phyloP scores from a whole-genome alignment of 1,140 invertebrate species.

The Scaptodrosophila lebanonensis region DNA sequence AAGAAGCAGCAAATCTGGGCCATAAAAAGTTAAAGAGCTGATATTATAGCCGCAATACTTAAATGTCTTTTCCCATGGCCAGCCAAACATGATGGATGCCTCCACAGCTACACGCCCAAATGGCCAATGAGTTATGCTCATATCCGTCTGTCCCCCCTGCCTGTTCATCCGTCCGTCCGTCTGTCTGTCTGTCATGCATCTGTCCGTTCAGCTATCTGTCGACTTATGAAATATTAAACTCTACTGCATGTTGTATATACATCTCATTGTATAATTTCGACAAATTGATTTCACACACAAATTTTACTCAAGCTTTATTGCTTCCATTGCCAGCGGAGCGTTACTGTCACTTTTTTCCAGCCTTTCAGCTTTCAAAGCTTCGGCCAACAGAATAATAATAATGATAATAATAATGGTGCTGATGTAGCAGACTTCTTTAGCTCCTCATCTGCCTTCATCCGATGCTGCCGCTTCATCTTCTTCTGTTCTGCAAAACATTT shows the following conservation, averaged over 20 bases:
- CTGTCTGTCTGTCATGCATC: constrained; percentile 13
- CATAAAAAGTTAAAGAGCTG: no score
- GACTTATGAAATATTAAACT: constrained; percentile 49
- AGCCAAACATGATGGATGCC: no score
- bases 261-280: constrained; percentile 53
- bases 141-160: constrained; percentile 27
- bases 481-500: constrained; percentile 20
- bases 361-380: constrained; percentile 1
- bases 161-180: constrained; percentile 11
- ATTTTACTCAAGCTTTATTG: constrained; percentile 29
- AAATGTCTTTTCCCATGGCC: no score
- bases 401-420: constrained; percentile 9
- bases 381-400: constrained; percentile 28
- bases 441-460: not conserved
- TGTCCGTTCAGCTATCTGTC: constrained; percentile 24
- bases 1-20: no score
- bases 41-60: no score
- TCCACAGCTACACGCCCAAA: constrained; percentile 12
- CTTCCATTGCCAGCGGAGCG: not conserved
- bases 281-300: constrained; percentile 73
- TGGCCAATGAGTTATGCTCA: constrained; percentile 52
- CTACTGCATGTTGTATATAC: constrained; percentile 30
- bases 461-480: constrained; percentile 22
- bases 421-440: constrained; percentile 1
- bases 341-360: no score